Base-by-base conservation (phyloP, 2,113 vertebrate species). In the Opisthocomus hoazin region DNA sequence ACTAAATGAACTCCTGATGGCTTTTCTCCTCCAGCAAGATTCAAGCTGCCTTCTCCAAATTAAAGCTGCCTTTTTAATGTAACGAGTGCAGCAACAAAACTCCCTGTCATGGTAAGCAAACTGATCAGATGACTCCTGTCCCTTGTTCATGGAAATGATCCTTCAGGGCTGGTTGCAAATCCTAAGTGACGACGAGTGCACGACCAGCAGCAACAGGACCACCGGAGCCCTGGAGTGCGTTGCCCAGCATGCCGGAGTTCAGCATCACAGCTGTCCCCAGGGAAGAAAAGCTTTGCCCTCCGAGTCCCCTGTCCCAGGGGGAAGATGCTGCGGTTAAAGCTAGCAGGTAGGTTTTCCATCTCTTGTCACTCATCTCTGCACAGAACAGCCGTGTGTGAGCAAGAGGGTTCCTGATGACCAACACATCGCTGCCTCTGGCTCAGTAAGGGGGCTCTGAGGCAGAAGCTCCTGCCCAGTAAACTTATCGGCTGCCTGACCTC, bases 211-310 rank as follows among this genome's bases (percentile, higher is more conserved):
- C 21, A 50, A 41, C 32, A 69, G 32, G 68, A 77, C 7, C n/a
- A 13, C 12, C 0, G 2, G 23, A 45, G 16, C 54, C 61, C 71
- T 16, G 58, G 32, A 63, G 22, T 30, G 7, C 0, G 0, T 1
- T 58, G 50, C 51, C 50, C 6, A 3, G 20, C 15, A n/a, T 32
- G 43, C 21, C 36, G 50, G 34, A 76, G 29, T 82, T 78, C 58
- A 29, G 14, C 50, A 46, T 30, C 69, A 12, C 68, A 81, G 64
- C 64, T 61, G 43, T 37, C n/a, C 11, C 23, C 1, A 10, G 10
- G 16, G 6, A 63, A 26, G 36, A 56, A 20, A 39, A 64, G 8
- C 66, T 80, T 66, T 51, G 64, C 2, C 14, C 21, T 80, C 71
- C 3, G 4, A 48, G 32, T 27, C 11, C 4, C 4, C 29, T 5